Base-by-base conservation (phyloP, 2,797 vertebrate genomes). In the Gila robusta region DNA sequence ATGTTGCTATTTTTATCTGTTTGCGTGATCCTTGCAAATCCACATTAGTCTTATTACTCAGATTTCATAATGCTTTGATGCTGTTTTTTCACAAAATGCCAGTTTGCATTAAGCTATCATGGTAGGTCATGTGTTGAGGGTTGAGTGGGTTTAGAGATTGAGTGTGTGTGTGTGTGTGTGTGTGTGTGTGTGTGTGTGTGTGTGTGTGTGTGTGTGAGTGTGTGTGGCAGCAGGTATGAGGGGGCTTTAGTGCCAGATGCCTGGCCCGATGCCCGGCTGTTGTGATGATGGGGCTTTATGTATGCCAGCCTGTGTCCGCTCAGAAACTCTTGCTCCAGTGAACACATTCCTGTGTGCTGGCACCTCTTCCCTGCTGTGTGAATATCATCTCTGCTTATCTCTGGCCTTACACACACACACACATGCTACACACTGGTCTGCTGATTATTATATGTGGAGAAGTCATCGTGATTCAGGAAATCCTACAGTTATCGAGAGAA, bases 241-340 rank as follows among this genome's bases (percentile, higher is more conserved):
- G 59, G 39, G 64, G 78, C 59, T 56, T 54, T 64, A 62, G 19
- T 84, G 82, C 74, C 85, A 88, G 85, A 88, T 89, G 85, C 69
- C 79, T 85, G 87, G 78, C 79, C 71, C 62, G 41, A 59, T 41
- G 81, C 84, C 69, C 52, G 69, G 71, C 62, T 37, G 70, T n/a
- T 35, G 59, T 83, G 70, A 23, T 81, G 79, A 26, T 69, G 79
- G 70, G 47, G 64, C 14, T 64, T 79, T 79, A 28, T 64, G 32
- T 59, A 44, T 87, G 76, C 39, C 78, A 70, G 79, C n/a, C 83
- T 28, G 59, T 87, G 72, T 23, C 78, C 47, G 9, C 32, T 70
- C 16, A 39, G 52, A 54, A 64, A 67, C 41, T 76, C 41, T 28
- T 44, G 80, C 66, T 84, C 28, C 59, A 49, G 69, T 79, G 49